Percentiles rank a stretch among this genome's conserved stretches.
phyloP scores from a whole-genome alignment of 2,113 vertebrate species.

The Cranoglanis bouderius region DNA sequence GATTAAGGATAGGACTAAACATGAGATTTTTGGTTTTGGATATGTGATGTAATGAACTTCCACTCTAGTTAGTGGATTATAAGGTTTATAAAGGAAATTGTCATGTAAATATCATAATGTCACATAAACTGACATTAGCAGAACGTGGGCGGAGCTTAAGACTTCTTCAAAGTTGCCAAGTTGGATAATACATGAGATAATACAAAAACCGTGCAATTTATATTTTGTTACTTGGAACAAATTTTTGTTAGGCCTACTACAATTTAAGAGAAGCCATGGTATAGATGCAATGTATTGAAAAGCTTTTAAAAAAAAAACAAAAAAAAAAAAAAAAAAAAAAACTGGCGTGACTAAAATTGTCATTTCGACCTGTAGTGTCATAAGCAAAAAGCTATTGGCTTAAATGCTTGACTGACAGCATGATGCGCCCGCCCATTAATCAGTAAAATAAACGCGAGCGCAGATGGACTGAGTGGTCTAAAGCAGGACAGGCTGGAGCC shows the following conservation, averaged over 20 bases:
- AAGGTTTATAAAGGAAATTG: neutral
- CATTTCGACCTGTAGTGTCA: neutral
- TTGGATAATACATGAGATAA: neutral
- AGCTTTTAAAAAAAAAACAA: no score
- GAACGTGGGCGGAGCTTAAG: neutral
- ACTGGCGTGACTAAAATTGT: neutral
- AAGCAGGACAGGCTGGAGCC: neutral
- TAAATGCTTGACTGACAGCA: conserved; percentile 12
- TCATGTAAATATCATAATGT: neutral
- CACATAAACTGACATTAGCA: neutral
- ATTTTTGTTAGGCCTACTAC: neutral
- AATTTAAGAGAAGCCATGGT: neutral
- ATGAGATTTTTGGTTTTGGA: no score
- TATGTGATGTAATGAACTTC: no score
- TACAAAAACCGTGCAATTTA: neutral
- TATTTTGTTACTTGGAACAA: neutral
- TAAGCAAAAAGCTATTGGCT: neutral
- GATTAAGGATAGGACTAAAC: no score
- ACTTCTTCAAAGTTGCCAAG: neutral
- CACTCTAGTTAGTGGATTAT: neutral
- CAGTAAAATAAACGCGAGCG: neutral
- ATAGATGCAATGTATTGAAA: neutral
- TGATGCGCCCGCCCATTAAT: neutral
- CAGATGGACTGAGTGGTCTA: neutral
- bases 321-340: neutral